These are phyloP conservation scores for Diplazon laetatorius DNA, from an alignment of 2,888 invertebrate genomes.

Conservation along the genomic window DNA sequence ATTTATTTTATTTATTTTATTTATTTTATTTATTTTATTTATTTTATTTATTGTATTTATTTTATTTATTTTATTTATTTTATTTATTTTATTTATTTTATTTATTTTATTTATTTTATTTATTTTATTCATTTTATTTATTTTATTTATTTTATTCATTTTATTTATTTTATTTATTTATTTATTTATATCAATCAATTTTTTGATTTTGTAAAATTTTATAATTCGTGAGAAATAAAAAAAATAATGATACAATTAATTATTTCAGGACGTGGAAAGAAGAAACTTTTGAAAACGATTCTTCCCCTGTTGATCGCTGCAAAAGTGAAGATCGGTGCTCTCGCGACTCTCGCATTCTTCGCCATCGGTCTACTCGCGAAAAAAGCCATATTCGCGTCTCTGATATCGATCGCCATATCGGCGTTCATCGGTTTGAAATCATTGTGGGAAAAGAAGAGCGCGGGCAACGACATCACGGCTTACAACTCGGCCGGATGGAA, in stretches of 20 bases:
- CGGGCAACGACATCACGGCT: conserved; percentile 77
- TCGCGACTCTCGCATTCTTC: conserved; percentile 84
- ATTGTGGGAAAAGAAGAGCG: conserved; percentile 76
- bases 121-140: no score
- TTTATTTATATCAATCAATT: neutral
- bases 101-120: no score
- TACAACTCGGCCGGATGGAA: conserved; percentile 75
- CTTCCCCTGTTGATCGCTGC: conserved; percentile 85
- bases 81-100: no score
- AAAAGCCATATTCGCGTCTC: conserved; percentile 85
- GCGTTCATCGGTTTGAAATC: conserved; percentile 82
- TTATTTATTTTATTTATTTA: no score
- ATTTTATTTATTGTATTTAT: no score
- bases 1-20: no score
- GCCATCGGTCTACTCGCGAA: conserved; percentile 86
- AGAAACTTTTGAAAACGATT: conserved; percentile 84
- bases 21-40: no score
- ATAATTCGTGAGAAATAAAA: no score
- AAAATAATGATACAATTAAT: no score
- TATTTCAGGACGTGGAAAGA: conserved; percentile 84
- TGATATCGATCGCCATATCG: conserved; percentile 85
- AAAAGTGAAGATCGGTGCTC: conserved; percentile 85
- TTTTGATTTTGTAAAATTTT: no score
- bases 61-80: no score
- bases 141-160: no score